Base-by-base conservation (phyloP, 2,888 invertebrate genomes). In the Cancer borealis region DNA sequence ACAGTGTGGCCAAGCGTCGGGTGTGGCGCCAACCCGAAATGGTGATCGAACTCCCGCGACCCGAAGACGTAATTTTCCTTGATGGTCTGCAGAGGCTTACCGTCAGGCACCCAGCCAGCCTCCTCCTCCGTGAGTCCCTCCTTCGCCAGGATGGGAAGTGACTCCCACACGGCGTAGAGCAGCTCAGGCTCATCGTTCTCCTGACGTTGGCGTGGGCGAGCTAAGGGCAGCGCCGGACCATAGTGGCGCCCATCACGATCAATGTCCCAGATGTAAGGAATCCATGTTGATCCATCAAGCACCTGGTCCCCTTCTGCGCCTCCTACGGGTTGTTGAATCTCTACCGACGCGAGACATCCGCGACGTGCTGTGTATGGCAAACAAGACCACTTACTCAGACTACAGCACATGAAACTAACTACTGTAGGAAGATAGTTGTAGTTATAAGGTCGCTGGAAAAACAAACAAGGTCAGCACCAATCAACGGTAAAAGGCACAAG, bases 21-120 rank as follows among this genome's bases (percentile, higher is more conserved):
- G 30, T 39, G 91, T 73, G 66, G 66, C 60, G 45, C 54, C 73
- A 14, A 26, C 4, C 45, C 60, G 54, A 92, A 92, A n/a, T 87
- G 87, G 4, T 92, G 49, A 30, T 92, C 92, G 49, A 92, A 92
- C 60, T 88, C 54, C 45, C 92, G 87, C 21, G 92, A 92, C 45
- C 92, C 92, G 12, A n/a, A 88, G 5, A 84, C 60, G 66, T 92
- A 92, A 45, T 88, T 39, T 14, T 92, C 60, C 45, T 88, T 92
- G 87, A 92, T 92, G 60, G 87, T 87, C 45, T 54, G 88, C 66
- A 92, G 66, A 6, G 92, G 92, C 46, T 54, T 45, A 3, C n/a
- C 46, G 30, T 87, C 60, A 54, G 92, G 92, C 21, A 92, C 49
- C 92, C 92, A 92, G 39, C n/a, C 39, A 14, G 45, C 88, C 88